Evolutionary conservation across 1,140 invertebrate genomes (phyloP), one percentile per base, ranked within the genome.

Genomic region (Phymastichus coffea): DNA sequence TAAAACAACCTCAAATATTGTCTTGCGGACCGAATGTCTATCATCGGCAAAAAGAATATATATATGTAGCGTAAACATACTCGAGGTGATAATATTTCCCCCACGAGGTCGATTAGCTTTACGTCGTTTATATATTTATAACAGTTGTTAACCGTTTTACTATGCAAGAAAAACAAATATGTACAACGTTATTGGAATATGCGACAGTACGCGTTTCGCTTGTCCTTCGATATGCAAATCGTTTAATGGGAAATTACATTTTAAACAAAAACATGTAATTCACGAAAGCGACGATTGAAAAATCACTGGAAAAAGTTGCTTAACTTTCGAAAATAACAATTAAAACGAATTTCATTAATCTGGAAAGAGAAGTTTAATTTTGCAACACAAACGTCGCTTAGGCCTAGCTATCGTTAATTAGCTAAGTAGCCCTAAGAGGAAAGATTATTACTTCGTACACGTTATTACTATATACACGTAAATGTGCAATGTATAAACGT

Each of bases 81-180:
- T 15, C 15, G 35, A 25, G 12, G 23, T 3, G 15, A 43, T 33
- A 51, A 15, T 51, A 37, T 12, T 46, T 17, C 6, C 14, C n/a
- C 15, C n/a, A 22, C 22, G 19, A 33, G 6, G 9, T 40, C 6
- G 8, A 28, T 10, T 41, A 41, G 33, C 23, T 49, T 33, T 15
- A 26, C 12, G 25, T 26, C 62, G 63, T 70, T 70, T 70, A 64
- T 72, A 72, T 70, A 70, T 72, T 70, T 70, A 69, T 70, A 70
- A 72, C 38, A 63, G 66, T 67, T 52, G 55, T 68, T 69, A 70
- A 62, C 63, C 62, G 61, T 69, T 72, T 63, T 58, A 57, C 43
- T 37, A 56, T 44, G 26, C 4, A 19, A 43, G 37, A 37, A 4
- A 47, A 12, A 38, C 22, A 37, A 44, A 43, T 9, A 22, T 53